phyloP scores from a whole-genome alignment of 2,888 invertebrate species.

The Morpho helenor region DNA sequence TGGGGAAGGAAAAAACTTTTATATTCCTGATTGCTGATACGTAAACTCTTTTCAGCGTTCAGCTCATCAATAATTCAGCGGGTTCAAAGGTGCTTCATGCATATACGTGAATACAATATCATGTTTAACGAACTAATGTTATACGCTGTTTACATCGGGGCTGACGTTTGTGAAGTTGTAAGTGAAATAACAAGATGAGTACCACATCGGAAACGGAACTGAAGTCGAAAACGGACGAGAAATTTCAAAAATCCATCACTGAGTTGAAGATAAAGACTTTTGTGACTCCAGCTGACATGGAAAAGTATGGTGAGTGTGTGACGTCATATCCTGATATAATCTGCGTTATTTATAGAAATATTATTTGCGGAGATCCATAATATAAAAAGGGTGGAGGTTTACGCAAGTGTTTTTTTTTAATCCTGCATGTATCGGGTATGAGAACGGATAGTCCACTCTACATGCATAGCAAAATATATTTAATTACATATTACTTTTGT shows the following conservation, averaged over 20 bases:
- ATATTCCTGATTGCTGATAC: too few species aligned
- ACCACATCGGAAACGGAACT: slow-evolving; percentile 44
- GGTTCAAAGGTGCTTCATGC: slow-evolving; percentile 61
- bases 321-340: too few species aligned
- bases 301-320: slow-evolving; percentile 50
- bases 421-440: too few species aligned
- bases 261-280: slow-evolving; percentile 65
- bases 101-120: slow-evolving; percentile 39
- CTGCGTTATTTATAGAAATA: too few species aligned
- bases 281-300: slow-evolving; percentile 55
- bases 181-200: slow-evolving; percentile 45
- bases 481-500: too few species aligned
- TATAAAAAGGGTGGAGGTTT: too few species aligned
- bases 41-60: slow-evolving; percentile 38
- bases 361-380: too few species aligned
- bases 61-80: slow-evolving; percentile 54
- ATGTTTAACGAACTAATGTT: slow-evolving; percentile 10
- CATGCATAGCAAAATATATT: too few species aligned
- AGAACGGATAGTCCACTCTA: too few species aligned
- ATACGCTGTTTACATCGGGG: neutral
- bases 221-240: slow-evolving; percentile 34
- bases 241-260: slow-evolving; percentile 63
- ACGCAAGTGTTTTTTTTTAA: too few species aligned
- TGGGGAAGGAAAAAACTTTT: too few species aligned
- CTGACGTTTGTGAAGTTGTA: slow-evolving; percentile 4